Conservation (phyloP, 2,888 invertebrate species). For the Malthinus flaveolus region DNA sequence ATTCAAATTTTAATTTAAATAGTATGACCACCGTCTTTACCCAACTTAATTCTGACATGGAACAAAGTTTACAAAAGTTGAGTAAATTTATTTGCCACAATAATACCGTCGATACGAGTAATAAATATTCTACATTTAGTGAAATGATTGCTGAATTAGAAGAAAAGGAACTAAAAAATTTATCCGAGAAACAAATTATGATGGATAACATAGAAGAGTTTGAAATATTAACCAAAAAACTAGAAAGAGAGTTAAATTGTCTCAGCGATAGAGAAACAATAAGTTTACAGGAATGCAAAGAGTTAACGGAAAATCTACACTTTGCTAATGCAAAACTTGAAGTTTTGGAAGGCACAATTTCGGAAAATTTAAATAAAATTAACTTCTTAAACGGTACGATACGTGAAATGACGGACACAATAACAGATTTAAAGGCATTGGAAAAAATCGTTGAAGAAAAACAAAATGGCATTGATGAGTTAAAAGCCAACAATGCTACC, state of each 20-base stretch:
- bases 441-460: slow-evolving; percentile 8
- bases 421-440: slow-evolving; percentile 23
- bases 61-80: slow-evolving; percentile 22
- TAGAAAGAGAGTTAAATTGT: slow-evolving; percentile 12
- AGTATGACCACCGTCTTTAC: slow-evolving; percentile 22
- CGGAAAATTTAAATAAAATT: slow-evolving; percentile 22
- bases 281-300: slow-evolving; percentile 15
- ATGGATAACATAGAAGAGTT: not conserved
- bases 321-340: slow-evolving; percentile 15
- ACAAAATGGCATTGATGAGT: slow-evolving; percentile 13
- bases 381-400: slow-evolving; percentile 16
- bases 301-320: slow-evolving; percentile 16
- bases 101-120: slow-evolving; percentile 16
- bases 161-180: slow-evolving; percentile 7
- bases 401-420: slow-evolving; percentile 19
- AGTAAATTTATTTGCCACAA: slow-evolving; percentile 19
- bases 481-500: slow-evolving; percentile 10
- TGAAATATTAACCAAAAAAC: slow-evolving; percentile 16
- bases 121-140: slow-evolving; percentile 15
- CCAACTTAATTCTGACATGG: slow-evolving; percentile 16
- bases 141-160: slow-evolving; percentile 13
- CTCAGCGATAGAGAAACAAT: slow-evolving; percentile 21
- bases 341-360: slow-evolving; percentile 18
- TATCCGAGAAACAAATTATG: slow-evolving; percentile 9
- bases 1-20: slow-evolving; percentile 19